A percentile compares a stretch with the other conserved stretches of the same genome.
These are phyloP conservation scores for Thyatira batis DNA, from an alignment of 2,888 invertebrate genomes.

Conservation along the genomic window DNA sequence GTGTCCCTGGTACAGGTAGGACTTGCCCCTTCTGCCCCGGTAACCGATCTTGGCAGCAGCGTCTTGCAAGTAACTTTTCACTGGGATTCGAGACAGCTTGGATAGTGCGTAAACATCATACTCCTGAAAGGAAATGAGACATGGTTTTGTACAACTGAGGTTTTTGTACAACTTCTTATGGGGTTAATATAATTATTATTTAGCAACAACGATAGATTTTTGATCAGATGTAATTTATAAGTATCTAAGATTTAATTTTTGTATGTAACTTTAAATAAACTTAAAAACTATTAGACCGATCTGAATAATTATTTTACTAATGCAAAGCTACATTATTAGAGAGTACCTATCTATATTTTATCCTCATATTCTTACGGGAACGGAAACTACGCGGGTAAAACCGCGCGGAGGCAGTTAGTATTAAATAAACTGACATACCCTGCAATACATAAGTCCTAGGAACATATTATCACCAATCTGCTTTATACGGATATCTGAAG, in stretches of 20 bases:
- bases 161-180: no score
- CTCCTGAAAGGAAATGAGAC: not conserved
- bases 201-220: no score
- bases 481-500: constrained; percentile 45
- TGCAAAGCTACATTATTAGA: no score
- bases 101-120: constrained; percentile 29
- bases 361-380: no score
- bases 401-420: not conserved
- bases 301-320: no score
- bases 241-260: no score
- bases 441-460: constrained; percentile 49
- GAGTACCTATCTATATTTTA: no score
- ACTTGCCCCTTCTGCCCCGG: constrained; percentile 46
- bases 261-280: no score
- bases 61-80: constrained; percentile 40
- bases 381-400: no score
- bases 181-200: no score
- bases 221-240: no score
- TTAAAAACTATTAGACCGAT: not conserved
- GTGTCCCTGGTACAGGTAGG: constrained; percentile 62
- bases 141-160: no score
- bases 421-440: constrained; percentile 32
- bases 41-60: constrained; percentile 49
- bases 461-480: constrained; percentile 53
- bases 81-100: constrained; percentile 44